Conservation (phyloP, 2,113 vertebrate species). For the Notarius lentiginosus region DNA sequence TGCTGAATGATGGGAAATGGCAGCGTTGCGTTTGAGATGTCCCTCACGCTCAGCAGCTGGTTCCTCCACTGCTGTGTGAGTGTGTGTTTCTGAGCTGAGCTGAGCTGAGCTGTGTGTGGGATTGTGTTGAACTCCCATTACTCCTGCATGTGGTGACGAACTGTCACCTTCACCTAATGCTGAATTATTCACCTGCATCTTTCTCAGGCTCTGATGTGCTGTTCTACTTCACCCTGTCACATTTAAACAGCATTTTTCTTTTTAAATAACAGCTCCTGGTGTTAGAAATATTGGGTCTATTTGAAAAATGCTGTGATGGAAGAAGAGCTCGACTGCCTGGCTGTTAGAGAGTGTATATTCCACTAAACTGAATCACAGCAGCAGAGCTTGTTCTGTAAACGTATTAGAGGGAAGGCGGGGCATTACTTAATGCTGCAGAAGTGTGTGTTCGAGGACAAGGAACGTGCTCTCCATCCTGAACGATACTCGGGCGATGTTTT, state of each 20-base stretch:
- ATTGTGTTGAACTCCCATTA: conserved; percentile 44
- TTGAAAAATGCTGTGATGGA: neutral
- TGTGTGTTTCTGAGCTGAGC: neutral
- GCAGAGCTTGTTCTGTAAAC: neutral
- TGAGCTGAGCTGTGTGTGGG: conserved; percentile 18
- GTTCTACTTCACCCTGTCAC: neutral
- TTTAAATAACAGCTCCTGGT: neutral
- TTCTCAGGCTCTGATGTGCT: neutral
- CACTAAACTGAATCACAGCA: neutral
- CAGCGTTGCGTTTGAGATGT: neutral
- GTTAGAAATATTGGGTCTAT: neutral
- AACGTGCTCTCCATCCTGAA: conserved; percentile 52
- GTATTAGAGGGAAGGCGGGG: neutral
- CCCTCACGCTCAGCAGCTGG: neutral
- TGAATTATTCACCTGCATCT: conserved; percentile 27
- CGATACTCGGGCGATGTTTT: conserved; percentile 56
- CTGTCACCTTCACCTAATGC: conserved; percentile 27
- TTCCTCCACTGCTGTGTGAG: conserved; percentile 15
- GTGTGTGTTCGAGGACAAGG: conserved; percentile 22
- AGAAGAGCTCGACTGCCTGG: neutral
- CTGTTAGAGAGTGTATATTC: neutral
- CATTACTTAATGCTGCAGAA: conserved; percentile 32
- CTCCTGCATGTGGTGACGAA: conserved; percentile 41
- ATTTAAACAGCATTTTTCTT: neutral
- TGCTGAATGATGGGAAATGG: neutral